Conservation (phyloP, 2,113 vertebrate genomes). For the Tautogolabrus adspersus region DNA sequence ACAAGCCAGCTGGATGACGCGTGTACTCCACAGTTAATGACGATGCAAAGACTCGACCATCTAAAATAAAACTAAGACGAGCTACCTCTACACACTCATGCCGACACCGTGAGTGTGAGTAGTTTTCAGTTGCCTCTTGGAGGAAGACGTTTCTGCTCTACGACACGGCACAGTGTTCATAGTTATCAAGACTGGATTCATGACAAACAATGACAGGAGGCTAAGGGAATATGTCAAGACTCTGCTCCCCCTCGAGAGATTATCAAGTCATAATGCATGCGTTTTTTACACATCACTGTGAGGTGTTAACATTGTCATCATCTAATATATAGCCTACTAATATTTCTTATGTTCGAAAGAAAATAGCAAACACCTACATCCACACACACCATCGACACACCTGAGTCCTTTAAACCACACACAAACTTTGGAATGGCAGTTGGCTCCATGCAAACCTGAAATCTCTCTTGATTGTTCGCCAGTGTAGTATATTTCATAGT, state of each 20-base stretch:
- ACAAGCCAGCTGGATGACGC: constrained; percentile 55
- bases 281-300: constrained; percentile 80
- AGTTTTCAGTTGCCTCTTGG: constrained; percentile 76
- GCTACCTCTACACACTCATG: constrained; percentile 79
- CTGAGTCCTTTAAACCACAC: constrained; percentile 76
- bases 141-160: constrained; percentile 82
- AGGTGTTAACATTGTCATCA: constrained; percentile 80
- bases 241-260: constrained; percentile 65
- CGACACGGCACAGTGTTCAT: constrained; percentile 81
- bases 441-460: constrained; percentile 78
- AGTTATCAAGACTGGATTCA: constrained; percentile 72
- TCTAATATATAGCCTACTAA: constrained; percentile 79
- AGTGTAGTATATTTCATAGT: constrained; percentile 29
- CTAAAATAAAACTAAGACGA: constrained; percentile 46
- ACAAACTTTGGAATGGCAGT: constrained; percentile 77
- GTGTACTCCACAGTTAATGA: constrained; percentile 41
- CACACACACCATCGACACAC: constrained; percentile 74
- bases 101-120: constrained; percentile 75
- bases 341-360: constrained; percentile 74
- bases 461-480: constrained; percentile 68
- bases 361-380: constrained; percentile 76
- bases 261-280: constrained; percentile 82
- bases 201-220: constrained; percentile 69
- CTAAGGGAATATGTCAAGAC: constrained; percentile 72
- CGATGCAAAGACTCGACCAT: constrained; percentile 71